These are phyloP conservation scores for Platanista minor DNA, from an alignment of 2,113 vertebrate genomes.

Conservation along the genomic window DNA sequence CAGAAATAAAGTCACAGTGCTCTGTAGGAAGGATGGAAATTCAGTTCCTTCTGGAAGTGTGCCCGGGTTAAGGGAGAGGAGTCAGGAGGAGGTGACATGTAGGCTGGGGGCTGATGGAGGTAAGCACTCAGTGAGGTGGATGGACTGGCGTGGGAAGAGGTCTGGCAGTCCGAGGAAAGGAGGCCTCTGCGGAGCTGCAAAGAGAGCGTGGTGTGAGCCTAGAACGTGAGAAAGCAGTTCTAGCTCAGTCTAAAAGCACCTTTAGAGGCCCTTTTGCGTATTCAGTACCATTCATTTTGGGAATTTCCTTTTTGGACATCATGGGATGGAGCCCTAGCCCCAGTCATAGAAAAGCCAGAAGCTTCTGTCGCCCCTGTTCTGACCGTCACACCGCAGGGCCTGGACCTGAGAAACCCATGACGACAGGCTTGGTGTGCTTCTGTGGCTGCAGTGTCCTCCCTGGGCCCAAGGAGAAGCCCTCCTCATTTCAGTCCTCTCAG, in stretches of 20 bases:
- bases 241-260: background rate
- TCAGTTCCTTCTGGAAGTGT: background rate
- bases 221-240: background rate
- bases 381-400: background rate
- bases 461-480: background rate
- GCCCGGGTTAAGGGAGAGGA: background rate
- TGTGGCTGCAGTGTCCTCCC: background rate
- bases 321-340: background rate
- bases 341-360: background rate
- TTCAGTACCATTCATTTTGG: background rate
- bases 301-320: background rate
- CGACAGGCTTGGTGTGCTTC: too few relatives aligned
- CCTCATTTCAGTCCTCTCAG: slow-evolving; percentile 7
- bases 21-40: background rate
- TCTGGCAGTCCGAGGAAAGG: background rate
- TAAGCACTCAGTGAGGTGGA: too few relatives aligned
- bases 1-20: background rate
- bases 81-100: background rate
- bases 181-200: background rate
- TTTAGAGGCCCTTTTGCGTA: background rate
- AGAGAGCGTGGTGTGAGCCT: background rate
- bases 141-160: too few relatives aligned
- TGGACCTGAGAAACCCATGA: background rate
- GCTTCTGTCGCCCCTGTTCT: background rate
- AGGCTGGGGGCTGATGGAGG: background rate